A percentile compares a stretch with the other conserved stretches of the same genome.
phyloP scores from a whole-genome alignment of 2,888 invertebrate genomes.

The Limnephilus lunatus region DNA sequence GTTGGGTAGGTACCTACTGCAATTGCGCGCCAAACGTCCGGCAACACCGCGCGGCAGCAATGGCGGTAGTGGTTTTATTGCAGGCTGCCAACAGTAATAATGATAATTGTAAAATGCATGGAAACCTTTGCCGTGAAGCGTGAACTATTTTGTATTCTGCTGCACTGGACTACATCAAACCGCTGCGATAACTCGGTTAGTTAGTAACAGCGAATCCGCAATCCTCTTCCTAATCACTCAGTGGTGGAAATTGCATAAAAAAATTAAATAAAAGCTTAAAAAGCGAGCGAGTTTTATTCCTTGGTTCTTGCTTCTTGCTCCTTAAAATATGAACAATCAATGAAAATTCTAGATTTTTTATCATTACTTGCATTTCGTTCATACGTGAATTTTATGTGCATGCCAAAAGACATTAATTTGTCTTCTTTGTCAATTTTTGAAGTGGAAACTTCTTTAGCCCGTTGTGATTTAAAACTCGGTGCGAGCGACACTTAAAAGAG shows the following conservation, averaged over 20 bases:
- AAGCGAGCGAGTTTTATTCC: neutral
- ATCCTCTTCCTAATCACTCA: neutral
- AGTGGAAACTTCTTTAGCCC: too few relatives aligned
- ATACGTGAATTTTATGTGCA: too few relatives aligned
- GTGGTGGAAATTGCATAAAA: neutral
- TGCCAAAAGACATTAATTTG: too few relatives aligned
- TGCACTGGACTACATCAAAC: neutral
- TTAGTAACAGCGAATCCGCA: neutral
- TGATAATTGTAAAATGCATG: neutral
- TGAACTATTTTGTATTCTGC: neutral
- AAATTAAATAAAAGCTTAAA: too few relatives aligned
- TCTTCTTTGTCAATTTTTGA: too few relatives aligned
- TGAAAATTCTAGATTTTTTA: too few relatives aligned
- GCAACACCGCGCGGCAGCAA: neutral
- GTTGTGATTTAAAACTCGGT: too few relatives aligned
- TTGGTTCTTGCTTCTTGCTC: too few relatives aligned
- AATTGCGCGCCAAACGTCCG: constrained; percentile 15
- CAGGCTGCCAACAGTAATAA: neutral
- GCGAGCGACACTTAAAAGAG: too few relatives aligned
- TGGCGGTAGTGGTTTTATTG: neutral
- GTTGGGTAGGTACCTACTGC: neutral
- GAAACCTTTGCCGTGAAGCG: constrained; percentile 8
- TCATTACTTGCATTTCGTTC: too few relatives aligned
- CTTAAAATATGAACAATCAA: too few relatives aligned
- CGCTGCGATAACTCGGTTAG: neutral